These are phyloP conservation scores for Aspidoscelis tigris DNA, from an alignment of 2,113 vertebrate genomes.

Conservation along the genomic window DNA sequence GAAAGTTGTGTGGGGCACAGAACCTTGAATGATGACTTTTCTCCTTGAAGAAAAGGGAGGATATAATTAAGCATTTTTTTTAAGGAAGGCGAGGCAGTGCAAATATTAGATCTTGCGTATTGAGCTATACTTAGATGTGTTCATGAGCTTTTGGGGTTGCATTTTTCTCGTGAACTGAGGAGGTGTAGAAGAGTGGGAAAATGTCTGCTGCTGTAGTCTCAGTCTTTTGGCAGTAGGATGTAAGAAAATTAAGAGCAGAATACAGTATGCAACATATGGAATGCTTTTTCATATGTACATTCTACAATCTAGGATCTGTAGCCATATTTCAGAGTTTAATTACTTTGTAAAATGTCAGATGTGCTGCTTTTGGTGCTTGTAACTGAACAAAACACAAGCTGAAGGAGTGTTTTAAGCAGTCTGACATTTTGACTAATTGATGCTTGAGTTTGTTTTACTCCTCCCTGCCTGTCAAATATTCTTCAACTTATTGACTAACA, in stretches of 20 bases:
- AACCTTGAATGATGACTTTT: too few species aligned
- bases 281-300: background rate
- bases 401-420: constrained; percentile 29
- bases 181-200: too few species aligned
- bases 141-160: too few species aligned
- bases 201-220: background rate
- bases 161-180: too few species aligned
- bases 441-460: constrained; percentile 4
- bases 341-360: constrained; percentile 17
- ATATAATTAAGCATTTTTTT: background rate
- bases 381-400: background rate
- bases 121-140: too few species aligned
- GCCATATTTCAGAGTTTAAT: background rate
- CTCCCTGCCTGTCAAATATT: background rate
- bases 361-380: constrained; percentile 13
- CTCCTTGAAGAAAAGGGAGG: too few species aligned
- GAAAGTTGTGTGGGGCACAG: too few species aligned
- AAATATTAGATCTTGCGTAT: background rate
- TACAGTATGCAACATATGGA: background rate
- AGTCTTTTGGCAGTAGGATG: background rate
- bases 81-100: background rate
- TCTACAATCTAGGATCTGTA: background rate
- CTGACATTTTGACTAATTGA: constrained; percentile 20
- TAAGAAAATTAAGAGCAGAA: background rate
- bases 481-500: background rate